These are phyloP conservation scores for Dione juno DNA, from an alignment of 2,888 invertebrate genomes.

Conservation along the genomic window DNA sequence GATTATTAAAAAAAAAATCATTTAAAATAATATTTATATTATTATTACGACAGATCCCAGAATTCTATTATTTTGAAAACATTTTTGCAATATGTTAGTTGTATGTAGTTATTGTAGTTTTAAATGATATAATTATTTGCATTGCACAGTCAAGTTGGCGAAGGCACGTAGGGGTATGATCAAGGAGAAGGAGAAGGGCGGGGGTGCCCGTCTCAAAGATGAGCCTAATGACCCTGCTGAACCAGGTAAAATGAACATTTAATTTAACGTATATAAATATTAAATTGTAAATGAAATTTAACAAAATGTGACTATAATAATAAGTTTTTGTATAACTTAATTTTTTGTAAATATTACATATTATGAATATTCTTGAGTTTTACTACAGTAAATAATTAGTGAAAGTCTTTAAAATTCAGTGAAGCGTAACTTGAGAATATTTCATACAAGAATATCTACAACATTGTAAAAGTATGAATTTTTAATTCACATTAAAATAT, in stretches of 20 bases:
- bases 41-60: not conserved
- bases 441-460: conserved; percentile 4
- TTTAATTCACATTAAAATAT: not conserved
- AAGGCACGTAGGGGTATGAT: conserved; percentile 85
- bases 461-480: conserved; percentile 2
- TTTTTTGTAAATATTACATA: no score
- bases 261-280: no score
- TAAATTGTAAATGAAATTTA: no score
- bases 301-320: no score
- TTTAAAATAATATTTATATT: not conserved
- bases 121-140: conserved; percentile 2
- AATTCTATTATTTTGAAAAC: not conserved
- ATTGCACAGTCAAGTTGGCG: conserved; percentile 82
- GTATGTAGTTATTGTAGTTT: no score
- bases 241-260: conserved; percentile 62
- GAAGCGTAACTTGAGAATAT: conserved; percentile 14
- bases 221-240: conserved; percentile 80
- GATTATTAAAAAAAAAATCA: no score
- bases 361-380: conserved; percentile 1
- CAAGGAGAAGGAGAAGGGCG: conserved; percentile 84
- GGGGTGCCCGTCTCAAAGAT: conserved; percentile 81
- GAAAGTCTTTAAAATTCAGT: conserved; percentile 25
- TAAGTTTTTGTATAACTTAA: no score
- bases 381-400: conserved; percentile 15
- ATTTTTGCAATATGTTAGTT: not conserved